These are phyloP conservation scores for Psittacula cyanocephala DNA, from an alignment of 2,113 vertebrate genomes.

Conservation along the genomic window DNA sequence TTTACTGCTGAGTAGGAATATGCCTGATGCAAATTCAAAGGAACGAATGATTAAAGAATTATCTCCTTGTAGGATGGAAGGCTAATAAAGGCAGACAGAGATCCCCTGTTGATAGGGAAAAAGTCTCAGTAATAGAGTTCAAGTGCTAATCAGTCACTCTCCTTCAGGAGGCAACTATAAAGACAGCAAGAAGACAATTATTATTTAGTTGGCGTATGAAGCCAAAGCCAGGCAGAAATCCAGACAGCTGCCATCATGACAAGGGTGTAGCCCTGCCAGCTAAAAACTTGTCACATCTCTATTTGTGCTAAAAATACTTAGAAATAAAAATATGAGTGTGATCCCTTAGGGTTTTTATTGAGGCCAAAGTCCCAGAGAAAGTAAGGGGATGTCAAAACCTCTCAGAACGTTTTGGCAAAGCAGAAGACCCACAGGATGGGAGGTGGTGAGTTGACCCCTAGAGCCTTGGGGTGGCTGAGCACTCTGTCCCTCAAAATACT, in stretches of 20 bases:
- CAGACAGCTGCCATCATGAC: neutral
- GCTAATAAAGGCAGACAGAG: neutral
- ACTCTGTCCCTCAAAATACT: fast-evolving
- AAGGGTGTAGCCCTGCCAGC: neutral
- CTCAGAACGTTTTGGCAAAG: neutral
- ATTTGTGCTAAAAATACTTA: neutral
- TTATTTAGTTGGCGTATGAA: neutral
- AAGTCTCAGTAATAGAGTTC: neutral
- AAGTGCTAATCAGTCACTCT: neutral
- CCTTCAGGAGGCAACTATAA: neutral
- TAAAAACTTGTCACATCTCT: neutral
- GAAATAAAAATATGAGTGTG: neutral
- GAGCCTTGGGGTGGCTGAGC: neutral
- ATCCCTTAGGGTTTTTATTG: neutral
- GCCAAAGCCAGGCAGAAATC: neutral
- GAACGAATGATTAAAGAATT: neutral
- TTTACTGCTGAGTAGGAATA: neutral
- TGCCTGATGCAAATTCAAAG: neutral
- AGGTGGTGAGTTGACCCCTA: neutral
- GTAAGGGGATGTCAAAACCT: neutral
- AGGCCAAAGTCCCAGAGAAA: neutral
- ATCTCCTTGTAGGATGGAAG: neutral
- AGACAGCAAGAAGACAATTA: neutral
- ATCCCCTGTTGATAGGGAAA: neutral
- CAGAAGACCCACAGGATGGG: neutral